phyloP scores from a whole-genome alignment of 1,140 invertebrate genomes.

The Hylaeus volcanicus region DNA sequence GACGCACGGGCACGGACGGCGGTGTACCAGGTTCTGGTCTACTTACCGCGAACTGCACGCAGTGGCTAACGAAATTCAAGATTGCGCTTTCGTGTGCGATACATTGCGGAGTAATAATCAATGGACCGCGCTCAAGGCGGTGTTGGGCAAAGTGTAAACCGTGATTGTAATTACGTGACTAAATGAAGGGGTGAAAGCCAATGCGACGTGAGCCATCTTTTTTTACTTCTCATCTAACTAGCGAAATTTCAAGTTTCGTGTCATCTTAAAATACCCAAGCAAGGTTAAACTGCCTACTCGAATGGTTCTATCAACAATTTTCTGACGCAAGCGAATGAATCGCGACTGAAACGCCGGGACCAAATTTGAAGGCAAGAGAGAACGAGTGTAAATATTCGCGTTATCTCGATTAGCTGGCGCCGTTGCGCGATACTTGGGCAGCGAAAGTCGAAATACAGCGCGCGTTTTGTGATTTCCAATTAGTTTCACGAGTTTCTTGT shows the following conservation, averaged over 20 bases:
- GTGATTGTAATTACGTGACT: too few relatives aligned
- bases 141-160: too few relatives aligned
- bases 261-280: too few relatives aligned
- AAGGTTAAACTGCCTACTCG: neutral
- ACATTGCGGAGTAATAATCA: neutral
- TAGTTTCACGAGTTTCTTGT: neutral
- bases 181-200: too few relatives aligned
- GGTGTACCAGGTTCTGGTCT: conserved; percentile 40
- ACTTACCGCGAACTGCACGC: conserved; percentile 14
- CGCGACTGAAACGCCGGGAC: neutral
- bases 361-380: neutral
- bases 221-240: too few relatives aligned
- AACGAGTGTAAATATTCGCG: neutral
- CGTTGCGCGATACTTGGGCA: neutral
- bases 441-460: conserved; percentile 14
- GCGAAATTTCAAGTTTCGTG: too few relatives aligned
- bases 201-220: too few relatives aligned
- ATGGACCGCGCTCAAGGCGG: too few relatives aligned
- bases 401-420: neutral
- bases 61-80: conserved; percentile 43
- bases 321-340: neutral
- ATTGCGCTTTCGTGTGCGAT: conserved; percentile 22
- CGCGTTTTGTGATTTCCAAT: neutral
- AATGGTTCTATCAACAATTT: neutral
- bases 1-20: conserved; percentile 2